Conservation (phyloP, 2,113 vertebrate species). For the Phasianus colchicus region DNA sequence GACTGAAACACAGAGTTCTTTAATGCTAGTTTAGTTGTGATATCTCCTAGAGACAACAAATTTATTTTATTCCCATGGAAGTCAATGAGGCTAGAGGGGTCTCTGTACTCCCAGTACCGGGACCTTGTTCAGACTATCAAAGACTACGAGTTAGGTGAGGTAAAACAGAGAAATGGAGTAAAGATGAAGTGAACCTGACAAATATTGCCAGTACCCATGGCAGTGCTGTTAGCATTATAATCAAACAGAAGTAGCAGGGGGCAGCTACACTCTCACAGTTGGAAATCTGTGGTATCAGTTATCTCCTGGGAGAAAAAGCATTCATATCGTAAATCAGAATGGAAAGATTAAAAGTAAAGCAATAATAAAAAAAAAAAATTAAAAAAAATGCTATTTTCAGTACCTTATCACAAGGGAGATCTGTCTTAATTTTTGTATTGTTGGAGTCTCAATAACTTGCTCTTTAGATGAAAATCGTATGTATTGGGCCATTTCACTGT, state of each 20-base stretch:
- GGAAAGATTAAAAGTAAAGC: constrained; percentile 13
- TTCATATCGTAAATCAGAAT: neutral
- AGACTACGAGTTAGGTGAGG: neutral
- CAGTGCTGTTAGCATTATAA: neutral
- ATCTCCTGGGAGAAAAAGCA: neutral
- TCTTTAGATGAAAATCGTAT: constrained; percentile 4
- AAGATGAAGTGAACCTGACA: neutral
- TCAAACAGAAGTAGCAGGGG: neutral
- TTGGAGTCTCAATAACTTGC: neutral
- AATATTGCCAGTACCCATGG: neutral
- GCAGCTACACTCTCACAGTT: neutral
- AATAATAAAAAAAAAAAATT: too few relatives aligned
- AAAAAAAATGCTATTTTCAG: neutral
- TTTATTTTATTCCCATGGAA: neutral
- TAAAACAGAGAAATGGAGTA: neutral
- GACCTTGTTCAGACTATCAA: neutral
- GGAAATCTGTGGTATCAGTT: neutral
- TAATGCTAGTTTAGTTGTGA: neutral
- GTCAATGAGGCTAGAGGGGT: neutral
- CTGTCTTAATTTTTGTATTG: neutral
- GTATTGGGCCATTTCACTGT: neutral
- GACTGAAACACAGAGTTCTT: neutral
- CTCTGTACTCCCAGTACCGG: neutral
- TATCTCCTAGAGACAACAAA: neutral
- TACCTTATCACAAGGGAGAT: neutral